Percentiles rank a stretch among this genome's conserved stretches.
These are phyloP conservation scores for Onychomys arenicola DNA, from an alignment of 2,797 vertebrate species.

Conservation along the genomic window DNA sequence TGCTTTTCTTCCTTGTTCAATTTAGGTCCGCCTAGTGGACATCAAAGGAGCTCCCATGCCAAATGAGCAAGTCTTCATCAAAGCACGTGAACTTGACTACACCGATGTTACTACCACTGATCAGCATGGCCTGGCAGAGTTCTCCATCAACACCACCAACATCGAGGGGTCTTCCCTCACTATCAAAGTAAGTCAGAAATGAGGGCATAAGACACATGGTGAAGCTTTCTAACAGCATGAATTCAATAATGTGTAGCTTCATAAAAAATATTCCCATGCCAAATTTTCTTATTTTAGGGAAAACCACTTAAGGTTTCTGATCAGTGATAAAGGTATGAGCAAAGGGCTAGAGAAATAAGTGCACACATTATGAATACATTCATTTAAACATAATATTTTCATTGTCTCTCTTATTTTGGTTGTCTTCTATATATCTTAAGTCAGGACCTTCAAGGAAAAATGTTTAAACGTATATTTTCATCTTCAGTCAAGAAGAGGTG, in stretches of 20 bases:
- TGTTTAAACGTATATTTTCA: neutral
- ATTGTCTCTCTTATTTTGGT: neutral
- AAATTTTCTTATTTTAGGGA: neutral
- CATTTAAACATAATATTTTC: neutral
- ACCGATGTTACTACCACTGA: conserved; percentile 82
- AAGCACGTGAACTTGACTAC: neutral
- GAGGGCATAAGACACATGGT: neutral
- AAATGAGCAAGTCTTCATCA: conserved; percentile 74
- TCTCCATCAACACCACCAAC: conserved; percentile 79
- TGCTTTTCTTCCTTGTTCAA: neutral
- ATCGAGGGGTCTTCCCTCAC: fast-evolving
- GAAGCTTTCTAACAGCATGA: neutral
- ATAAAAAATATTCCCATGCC: neutral
- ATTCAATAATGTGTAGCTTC: neutral
- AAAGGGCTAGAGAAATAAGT: neutral
- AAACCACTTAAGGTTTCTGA: neutral
- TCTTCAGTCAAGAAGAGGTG: neutral
- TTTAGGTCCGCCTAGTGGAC: conserved; percentile 82
- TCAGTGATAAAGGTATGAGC: neutral
- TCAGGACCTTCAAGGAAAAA: neutral
- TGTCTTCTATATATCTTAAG: neutral
- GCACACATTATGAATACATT: neutral
- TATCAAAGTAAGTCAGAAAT: neutral
- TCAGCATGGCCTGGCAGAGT: conserved; percentile 77
- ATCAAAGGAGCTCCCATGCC: conserved; percentile 71